phyloP scores from a whole-genome alignment of 2,797 vertebrate genomes.

The Fistularia commersonii region DNA sequence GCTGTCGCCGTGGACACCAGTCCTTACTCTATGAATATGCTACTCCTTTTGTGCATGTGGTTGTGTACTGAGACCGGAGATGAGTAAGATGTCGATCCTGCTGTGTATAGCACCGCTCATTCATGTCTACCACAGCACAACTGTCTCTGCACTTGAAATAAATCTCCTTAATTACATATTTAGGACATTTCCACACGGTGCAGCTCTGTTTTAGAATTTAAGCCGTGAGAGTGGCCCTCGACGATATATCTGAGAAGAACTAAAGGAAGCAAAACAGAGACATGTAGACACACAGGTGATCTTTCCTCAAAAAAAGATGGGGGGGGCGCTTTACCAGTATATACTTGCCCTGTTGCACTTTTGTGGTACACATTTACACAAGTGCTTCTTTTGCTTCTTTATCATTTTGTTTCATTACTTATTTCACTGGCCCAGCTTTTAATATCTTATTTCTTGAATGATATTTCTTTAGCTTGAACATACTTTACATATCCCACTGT shows the following conservation, averaged over 20 bases:
- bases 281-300: too few species aligned
- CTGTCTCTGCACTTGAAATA: constrained; percentile 4
- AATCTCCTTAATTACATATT: not conserved
- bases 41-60: constrained; percentile 33
- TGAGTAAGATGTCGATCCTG: constrained; percentile 26
- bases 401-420: not conserved
- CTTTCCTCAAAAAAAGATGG: too few species aligned
- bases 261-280: too few species aligned
- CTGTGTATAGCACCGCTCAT: constrained; percentile 16
- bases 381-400: not conserved
- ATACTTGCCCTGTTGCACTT: too few species aligned
- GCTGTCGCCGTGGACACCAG: constrained; percentile 35
- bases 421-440: too few species aligned
- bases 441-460: too few species aligned
- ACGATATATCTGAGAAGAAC: too few species aligned
- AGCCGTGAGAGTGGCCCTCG: too few species aligned
- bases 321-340: too few species aligned
- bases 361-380: too few species aligned
- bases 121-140: not conserved
- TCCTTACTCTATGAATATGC: constrained; percentile 40
- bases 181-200: not conserved
- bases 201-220: not conserved
- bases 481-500: too few species aligned
- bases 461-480: too few species aligned
- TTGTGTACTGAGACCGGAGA: constrained; percentile 8